These are phyloP conservation scores for Pteronura brasiliensis DNA, from an alignment of 2,113 vertebrate species.

Conservation along the genomic window DNA sequence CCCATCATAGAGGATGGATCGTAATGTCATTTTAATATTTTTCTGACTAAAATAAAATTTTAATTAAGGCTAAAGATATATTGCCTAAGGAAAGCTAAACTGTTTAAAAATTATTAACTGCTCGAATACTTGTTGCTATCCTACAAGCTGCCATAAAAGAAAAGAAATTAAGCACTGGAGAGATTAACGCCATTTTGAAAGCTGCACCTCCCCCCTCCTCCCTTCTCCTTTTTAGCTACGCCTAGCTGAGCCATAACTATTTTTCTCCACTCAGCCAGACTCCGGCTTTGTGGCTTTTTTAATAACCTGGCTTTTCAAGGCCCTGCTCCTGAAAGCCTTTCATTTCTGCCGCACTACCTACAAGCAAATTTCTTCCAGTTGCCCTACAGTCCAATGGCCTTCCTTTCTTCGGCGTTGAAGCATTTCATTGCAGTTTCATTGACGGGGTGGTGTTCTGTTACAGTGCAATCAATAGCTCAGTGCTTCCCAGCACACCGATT, in stretches of 20 bases:
- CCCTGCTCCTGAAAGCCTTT: slow-evolving; percentile 91
- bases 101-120: slow-evolving; percentile 89
- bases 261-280: slow-evolving; percentile 93
- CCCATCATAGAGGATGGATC: slow-evolving; percentile 77
- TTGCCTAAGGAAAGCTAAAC: slow-evolving; percentile 84
- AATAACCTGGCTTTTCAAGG: slow-evolving; percentile 96
- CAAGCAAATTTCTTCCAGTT: slow-evolving; percentile 95
- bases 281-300: slow-evolving; percentile 95
- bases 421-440: slow-evolving; percentile 98
- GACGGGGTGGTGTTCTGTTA: slow-evolving; percentile 97
- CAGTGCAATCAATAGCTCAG: slow-evolving; percentile 96
- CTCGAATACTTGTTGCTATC: slow-evolving; percentile 89
- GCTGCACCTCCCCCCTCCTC: slow-evolving; percentile 77
- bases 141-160: slow-evolving; percentile 86
- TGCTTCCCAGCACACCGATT: slow-evolving; percentile 94
- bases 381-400: slow-evolving; percentile 92
- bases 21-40: slow-evolving; percentile 84
- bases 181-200: slow-evolving; percentile 95
- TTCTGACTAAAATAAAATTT: slow-evolving; percentile 83
- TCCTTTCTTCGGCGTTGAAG: slow-evolving; percentile 95
- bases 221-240: slow-evolving; percentile 90
- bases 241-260: slow-evolving; percentile 92
- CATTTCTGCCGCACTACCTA: slow-evolving; percentile 88
- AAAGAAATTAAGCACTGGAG: slow-evolving; percentile 94
- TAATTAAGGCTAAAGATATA: slow-evolving; percentile 86